Conservation (phyloP, 2,888 invertebrate genomes). For the Holacanthella duospinosa region DNA sequence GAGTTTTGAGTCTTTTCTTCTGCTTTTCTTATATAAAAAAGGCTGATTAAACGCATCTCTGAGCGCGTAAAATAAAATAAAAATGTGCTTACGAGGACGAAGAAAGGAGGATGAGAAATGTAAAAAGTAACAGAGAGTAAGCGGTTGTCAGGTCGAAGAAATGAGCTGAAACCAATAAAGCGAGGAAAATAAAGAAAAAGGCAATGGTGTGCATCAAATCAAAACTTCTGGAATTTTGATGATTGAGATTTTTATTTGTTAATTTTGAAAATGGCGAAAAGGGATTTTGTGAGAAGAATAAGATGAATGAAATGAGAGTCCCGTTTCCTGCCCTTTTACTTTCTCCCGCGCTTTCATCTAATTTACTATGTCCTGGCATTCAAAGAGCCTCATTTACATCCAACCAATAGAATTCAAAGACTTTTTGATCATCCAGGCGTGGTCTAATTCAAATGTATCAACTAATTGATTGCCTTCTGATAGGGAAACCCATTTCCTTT, state of each 20-base stretch:
- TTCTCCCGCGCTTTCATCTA: too few relatives aligned
- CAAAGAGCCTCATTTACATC: too few relatives aligned
- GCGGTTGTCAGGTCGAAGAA: background rate
- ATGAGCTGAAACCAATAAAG: background rate
- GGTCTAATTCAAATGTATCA: too few relatives aligned
- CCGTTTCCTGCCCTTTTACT: too few relatives aligned
- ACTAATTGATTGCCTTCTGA: too few relatives aligned
- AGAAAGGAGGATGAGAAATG: background rate
- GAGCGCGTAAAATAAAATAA: background rate
- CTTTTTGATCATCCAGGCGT: too few relatives aligned
- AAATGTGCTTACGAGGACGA: background rate
- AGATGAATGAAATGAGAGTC: too few relatives aligned
- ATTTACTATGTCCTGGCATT: too few relatives aligned
- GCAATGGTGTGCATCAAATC: slow-evolving; percentile 4
- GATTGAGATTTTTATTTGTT: background rate
- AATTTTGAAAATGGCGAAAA: background rate
- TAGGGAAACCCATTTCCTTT: too few relatives aligned
- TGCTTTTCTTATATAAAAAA: background rate
- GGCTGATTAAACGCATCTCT: background rate
- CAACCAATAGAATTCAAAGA: too few relatives aligned
- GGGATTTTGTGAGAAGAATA: too few relatives aligned
- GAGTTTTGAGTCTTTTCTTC: background rate
- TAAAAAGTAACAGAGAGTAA: background rate
- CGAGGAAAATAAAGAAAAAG: background rate
- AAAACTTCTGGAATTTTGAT: slow-evolving; percentile 4